Conservation (phyloP, 2,797 vertebrate genomes). For the Limnodromus scolopaceus region DNA sequence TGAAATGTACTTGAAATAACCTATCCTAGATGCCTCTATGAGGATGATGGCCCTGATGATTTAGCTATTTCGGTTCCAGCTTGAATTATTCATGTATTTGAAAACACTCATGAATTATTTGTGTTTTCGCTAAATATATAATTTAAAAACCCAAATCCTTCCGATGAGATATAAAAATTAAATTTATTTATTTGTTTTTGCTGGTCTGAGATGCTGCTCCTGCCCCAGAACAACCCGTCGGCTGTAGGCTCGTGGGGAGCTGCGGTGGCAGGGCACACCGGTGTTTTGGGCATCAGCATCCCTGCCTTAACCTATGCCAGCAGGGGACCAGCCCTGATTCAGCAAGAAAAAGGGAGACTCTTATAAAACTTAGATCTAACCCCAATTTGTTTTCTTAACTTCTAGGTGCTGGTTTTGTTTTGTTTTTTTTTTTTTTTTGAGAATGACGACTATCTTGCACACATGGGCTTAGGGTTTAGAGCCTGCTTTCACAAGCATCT, state of each 20-base stretch:
- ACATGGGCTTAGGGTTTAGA: not conserved
- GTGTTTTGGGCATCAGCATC: not conserved
- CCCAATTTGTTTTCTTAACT: not conserved
- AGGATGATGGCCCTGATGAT: conserved; percentile 66
- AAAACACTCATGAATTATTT: conserved; percentile 74
- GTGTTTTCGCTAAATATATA: conserved; percentile 70
- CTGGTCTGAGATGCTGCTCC: not conserved
- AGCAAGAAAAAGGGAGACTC: not conserved
- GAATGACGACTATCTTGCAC: not conserved
- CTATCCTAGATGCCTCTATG: conserved; percentile 44
- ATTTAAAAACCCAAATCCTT: conserved; percentile 56
- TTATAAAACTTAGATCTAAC: not conserved
- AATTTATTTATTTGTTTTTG: not conserved
- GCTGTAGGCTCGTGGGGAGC: not conserved
- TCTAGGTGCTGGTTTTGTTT: not conserved
- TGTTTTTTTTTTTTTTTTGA: not conserved
- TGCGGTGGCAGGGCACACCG: not conserved
- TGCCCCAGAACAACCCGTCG: not conserved
- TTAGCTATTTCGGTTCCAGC: conserved; percentile 67
- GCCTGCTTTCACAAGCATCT: not conserved
- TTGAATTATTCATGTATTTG: conserved; percentile 70
- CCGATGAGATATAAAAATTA: not conserved
- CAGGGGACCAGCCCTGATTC: not conserved
- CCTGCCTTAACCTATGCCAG: not conserved
- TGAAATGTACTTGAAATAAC: conserved; percentile 71